Conservation (phyloP, 2,797 vertebrate species). For the Cyclopterus lumpus region DNA sequence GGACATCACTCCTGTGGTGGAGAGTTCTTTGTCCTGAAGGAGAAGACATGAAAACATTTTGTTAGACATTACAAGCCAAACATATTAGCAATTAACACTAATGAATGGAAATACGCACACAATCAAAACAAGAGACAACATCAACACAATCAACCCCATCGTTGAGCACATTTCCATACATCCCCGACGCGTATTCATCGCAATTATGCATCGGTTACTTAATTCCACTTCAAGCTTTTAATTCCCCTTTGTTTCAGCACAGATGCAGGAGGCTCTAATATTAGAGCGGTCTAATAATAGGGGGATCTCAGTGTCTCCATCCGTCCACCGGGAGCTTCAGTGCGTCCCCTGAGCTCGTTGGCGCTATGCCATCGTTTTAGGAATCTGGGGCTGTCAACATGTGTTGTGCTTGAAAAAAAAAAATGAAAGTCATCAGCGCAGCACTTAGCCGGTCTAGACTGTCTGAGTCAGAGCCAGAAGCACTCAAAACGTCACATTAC, state of each 20-base stretch:
- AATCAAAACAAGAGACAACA: neutral
- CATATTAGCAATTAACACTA: neutral
- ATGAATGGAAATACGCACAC: neutral
- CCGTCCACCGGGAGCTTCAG: constrained; percentile 30
- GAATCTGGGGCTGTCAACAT: constrained; percentile 35
- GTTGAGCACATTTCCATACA: constrained; percentile 1
- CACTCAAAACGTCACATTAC: constrained; percentile 15
- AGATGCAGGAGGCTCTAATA: constrained; percentile 57
- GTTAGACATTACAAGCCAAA: neutral
- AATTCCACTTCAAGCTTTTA: constrained; percentile 48
- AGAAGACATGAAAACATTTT: constrained; percentile 39
- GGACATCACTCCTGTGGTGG: constrained; percentile 91
- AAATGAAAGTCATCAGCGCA: constrained; percentile 14
- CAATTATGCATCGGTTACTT: constrained; percentile 36
- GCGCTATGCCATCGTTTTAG: constrained; percentile 12
- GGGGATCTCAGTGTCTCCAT: constrained; percentile 34
- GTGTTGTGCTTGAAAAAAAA: constrained; percentile 17
- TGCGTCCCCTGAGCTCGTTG: constrained; percentile 46
- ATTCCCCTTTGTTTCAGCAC: constrained; percentile 62
- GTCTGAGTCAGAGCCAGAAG: constrained; percentile 32
- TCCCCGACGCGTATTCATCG: constrained; percentile 29
- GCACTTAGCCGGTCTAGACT: constrained; percentile 6
- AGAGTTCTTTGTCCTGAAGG: constrained; percentile 94
- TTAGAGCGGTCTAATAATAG: constrained; percentile 65
- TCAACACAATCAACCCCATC: neutral